A percentile compares a stretch with the other conserved stretches of the same genome.
These are phyloP conservation scores for Uromys caudimaculatus DNA, from an alignment of 2,797 vertebrate species.

Conservation along the genomic window DNA sequence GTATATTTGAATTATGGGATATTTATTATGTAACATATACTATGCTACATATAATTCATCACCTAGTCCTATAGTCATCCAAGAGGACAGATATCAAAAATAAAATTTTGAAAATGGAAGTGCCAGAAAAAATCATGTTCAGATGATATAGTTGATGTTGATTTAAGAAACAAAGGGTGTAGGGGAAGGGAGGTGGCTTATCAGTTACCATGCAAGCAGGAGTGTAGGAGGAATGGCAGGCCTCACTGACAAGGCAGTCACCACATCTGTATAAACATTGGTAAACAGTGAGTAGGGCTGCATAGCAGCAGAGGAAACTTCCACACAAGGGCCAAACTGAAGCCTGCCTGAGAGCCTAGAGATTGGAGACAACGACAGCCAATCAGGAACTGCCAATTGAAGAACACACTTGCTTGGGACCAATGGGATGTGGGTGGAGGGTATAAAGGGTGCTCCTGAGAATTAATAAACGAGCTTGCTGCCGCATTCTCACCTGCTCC, in stretches of 20 bases:
- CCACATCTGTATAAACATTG: neutral
- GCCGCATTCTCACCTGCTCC: too few relatives aligned
- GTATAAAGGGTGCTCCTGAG: too few relatives aligned
- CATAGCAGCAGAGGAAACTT: neutral
- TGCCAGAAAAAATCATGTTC: neutral
- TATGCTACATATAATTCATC: neutral
- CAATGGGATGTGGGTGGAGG: too few relatives aligned
- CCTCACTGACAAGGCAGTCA: neutral
- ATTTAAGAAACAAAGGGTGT: constrained; percentile 14
- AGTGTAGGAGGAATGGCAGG: neutral
- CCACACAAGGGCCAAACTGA: neutral
- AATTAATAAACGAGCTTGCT: too few relatives aligned
- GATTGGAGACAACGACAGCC: neutral
- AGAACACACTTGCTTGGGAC: too few relatives aligned
- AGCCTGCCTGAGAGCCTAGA: neutral
- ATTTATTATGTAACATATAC: neutral
- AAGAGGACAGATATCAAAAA: neutral
- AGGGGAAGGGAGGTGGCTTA: neutral
- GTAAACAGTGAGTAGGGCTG: neutral
- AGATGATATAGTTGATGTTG: neutral
- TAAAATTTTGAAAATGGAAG: constrained; percentile 43
- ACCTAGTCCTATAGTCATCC: neutral
- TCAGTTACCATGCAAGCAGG: neutral
- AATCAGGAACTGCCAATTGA: neutral
- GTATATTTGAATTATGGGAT: neutral